Conservation (phyloP, 2,113 vertebrate species). For the Strix uralensis region DNA sequence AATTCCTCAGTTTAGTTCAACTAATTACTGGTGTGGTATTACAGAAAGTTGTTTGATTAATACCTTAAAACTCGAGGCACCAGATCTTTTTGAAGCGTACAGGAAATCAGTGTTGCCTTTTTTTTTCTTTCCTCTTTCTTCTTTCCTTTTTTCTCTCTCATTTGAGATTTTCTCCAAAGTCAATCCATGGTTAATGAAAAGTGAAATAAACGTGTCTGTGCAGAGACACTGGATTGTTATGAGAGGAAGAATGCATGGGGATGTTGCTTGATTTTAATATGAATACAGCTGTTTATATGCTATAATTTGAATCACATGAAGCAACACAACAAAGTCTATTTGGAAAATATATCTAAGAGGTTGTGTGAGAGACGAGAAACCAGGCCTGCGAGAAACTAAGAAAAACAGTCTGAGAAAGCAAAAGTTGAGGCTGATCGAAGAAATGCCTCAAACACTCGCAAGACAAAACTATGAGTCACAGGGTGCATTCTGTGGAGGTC, state of each 20-base stretch:
- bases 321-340: neutral
- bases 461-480: no score
- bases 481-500: no score
- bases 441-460: no score
- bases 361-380: no score
- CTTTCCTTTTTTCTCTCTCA: rapidly evolving
- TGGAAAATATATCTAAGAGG: neutral
- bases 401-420: no score
- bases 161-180: neutral
- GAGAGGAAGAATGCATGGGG: neutral
- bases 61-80: neutral
- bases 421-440: no score
- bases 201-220: neutral
- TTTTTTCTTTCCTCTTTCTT: neutral
- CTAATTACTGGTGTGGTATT: neutral
- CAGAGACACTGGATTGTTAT: neutral
- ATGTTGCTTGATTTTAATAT: neutral
- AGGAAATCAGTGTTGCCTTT: neutral
- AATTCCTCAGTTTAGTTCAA: neutral
- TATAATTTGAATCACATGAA: neutral
- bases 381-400: no score
- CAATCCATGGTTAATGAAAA: neutral
- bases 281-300: neutral
- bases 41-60: neutral
- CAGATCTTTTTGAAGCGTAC: neutral